Conservation (phyloP, 2,797 vertebrate genomes). For the Pseudochirops cupreus region DNA sequence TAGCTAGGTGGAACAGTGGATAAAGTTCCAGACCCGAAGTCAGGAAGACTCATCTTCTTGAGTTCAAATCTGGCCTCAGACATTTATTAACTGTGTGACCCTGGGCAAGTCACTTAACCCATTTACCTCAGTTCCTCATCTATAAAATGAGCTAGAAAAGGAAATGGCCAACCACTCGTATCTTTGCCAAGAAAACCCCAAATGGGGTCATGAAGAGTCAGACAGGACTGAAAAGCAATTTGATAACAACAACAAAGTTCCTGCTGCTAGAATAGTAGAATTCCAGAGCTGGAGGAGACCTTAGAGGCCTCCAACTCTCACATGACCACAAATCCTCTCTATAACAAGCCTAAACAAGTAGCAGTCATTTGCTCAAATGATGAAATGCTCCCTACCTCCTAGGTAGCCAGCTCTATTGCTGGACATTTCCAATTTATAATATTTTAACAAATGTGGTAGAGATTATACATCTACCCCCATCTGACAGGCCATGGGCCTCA, state of each 20-base stretch:
- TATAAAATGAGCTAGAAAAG: too few relatives aligned
- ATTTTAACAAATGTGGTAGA: not conserved
- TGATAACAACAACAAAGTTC: too few relatives aligned
- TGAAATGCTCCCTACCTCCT: not conserved
- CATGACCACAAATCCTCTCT: not conserved
- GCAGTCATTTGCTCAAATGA: not conserved
- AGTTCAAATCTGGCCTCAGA: not conserved
- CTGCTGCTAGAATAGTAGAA: not conserved
- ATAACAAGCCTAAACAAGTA: not conserved
- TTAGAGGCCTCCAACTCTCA: not conserved
- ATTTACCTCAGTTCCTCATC: not conserved
- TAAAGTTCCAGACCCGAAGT: not conserved
- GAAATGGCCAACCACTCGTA: too few relatives aligned
- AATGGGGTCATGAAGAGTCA: too few relatives aligned
- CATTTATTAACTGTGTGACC: not conserved
- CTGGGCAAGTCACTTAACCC: not conserved
- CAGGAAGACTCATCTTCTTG: not conserved
- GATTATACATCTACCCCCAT: not conserved
- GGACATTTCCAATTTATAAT: not conserved
- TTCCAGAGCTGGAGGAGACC: not conserved
- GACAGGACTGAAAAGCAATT: too few relatives aligned
- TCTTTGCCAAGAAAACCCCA: too few relatives aligned
- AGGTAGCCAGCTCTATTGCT: not conserved
- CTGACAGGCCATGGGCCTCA: not conserved
- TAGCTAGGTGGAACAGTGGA: not conserved